Percentiles rank a stretch among this genome's conserved stretches.
Evolutionary conservation across 2,797 vertebrate species (phyloP).

Genomic region (Schizothorax lantsangensis): DNA sequence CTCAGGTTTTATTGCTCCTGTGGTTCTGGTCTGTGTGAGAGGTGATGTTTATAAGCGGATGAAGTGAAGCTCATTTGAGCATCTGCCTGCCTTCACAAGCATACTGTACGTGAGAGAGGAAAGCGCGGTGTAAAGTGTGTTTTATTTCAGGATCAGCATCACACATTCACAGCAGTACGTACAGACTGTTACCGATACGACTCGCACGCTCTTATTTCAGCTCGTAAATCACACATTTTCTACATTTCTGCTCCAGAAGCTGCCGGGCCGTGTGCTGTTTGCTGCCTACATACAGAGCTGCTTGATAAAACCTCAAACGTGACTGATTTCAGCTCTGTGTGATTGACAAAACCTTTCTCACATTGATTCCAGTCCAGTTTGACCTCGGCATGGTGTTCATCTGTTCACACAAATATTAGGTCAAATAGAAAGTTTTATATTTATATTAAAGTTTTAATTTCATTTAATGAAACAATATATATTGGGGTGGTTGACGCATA

Average conservation of each 20-base stretch:
- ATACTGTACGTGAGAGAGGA: background rate
- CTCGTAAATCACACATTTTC: background rate
- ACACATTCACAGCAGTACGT: background rate
- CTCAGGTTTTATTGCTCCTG: background rate
- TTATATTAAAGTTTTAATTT: no score
- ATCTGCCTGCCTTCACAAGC: background rate
- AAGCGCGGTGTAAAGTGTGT: background rate
- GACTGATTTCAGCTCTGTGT: background rate
- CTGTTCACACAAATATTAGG: no score
- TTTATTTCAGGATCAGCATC: background rate
- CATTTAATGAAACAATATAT: no score
- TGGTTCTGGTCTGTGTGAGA: background rate
- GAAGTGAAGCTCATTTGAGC: background rate
- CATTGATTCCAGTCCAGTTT: background rate
- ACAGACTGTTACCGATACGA: background rate
- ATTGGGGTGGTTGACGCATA: no score
- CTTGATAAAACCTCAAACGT: background rate
- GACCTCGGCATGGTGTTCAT: background rate
- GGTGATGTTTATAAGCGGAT: background rate
- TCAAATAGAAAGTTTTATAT: no score
- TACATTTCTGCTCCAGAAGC: background rate
- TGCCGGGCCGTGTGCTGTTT: background rate
- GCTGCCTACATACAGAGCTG: constrained; percentile 1
- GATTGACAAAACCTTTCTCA: background rate
- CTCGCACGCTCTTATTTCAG: background rate